Percentiles rank a stretch among this genome's conserved stretches.
Evolutionary conservation across 1,140 invertebrate species (phyloP).

Genomic region (Neodiprion lecontei): DNA sequence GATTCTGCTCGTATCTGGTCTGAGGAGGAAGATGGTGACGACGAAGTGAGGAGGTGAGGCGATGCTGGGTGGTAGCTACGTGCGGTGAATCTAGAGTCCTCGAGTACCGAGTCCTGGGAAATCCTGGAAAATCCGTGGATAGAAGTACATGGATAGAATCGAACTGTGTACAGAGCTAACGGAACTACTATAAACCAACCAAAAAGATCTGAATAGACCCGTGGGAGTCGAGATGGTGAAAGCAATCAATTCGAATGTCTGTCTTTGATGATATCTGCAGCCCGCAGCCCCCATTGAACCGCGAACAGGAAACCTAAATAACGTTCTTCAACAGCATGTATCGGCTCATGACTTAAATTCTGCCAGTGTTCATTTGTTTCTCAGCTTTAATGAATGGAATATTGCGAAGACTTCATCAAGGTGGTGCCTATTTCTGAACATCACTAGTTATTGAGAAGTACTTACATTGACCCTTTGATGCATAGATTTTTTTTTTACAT

Average conservation of each 20-base stretch:
- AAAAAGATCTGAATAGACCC: slow-evolving; percentile 13
- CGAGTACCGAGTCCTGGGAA: slow-evolving; percentile 13
- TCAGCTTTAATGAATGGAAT: too few species aligned
- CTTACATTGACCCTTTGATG: too few species aligned
- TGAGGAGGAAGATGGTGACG: background rate
- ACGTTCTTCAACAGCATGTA: too few species aligned
- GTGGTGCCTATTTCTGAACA: too few species aligned
- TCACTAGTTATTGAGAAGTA: too few species aligned
- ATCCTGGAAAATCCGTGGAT: background rate
- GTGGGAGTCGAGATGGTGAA: background rate
- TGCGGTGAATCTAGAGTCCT: slow-evolving; percentile 34
- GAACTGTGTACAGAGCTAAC: slow-evolving; percentile 27
- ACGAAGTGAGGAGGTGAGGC: slow-evolving; percentile 22
- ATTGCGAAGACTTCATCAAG: too few species aligned
- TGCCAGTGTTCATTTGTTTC: too few species aligned
- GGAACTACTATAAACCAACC: slow-evolving; percentile 22
- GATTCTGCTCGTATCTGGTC: too few species aligned
- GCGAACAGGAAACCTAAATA: too few species aligned
- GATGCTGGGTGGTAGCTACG: slow-evolving; percentile 28
- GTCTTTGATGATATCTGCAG: background rate
- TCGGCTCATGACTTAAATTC: too few species aligned
- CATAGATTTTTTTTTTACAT: too few species aligned
- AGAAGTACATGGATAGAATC: slow-evolving; percentile 23
- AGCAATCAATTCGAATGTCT: slow-evolving; percentile 1
- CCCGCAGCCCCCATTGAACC: too few species aligned